Conservation (phyloP, 2,888 invertebrate species). For the Drosophila sordidula region DNA sequence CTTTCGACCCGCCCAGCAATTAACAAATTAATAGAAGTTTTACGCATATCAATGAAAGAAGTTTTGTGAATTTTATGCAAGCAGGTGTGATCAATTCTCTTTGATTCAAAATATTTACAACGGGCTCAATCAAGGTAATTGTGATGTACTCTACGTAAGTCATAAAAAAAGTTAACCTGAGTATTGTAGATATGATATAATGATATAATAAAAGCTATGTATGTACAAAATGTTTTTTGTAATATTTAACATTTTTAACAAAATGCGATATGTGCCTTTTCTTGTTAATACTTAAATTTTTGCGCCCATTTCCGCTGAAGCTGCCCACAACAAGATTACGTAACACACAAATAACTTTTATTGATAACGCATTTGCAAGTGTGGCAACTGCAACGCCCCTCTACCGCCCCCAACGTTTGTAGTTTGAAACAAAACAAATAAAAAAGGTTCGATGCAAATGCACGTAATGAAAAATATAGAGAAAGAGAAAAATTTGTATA, state of each 20-base stretch:
- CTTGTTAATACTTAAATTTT: not conserved
- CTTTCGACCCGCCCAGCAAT: no score
- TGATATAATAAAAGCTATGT: no score
- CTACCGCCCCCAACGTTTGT: not conserved
- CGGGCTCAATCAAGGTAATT: no score
- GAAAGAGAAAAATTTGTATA: conserved; percentile 17
- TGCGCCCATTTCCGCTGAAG: conserved; percentile 10
- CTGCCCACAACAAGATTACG: conserved; percentile 41
- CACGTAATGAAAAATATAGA: conserved; percentile 39
- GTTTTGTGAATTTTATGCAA: no score
- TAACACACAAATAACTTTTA: conserved; percentile 63
- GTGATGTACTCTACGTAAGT: not conserved
- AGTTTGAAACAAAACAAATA: conserved; percentile 19
- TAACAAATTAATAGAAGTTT: not conserved
- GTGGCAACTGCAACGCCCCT: conserved; percentile 23
- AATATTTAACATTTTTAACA: not conserved
- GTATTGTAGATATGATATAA: not conserved
- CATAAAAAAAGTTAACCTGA: not conserved
- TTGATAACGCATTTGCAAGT: conserved; percentile 72
- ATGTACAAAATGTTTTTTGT: not conserved
- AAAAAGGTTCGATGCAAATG: conserved; percentile 53
- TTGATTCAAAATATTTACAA: no score
- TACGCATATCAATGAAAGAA: no score
- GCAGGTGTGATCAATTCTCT: no score
- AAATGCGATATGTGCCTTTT: not conserved